Conservation (phyloP, 2,888 invertebrate species). For the Hedychridium roseum region DNA sequence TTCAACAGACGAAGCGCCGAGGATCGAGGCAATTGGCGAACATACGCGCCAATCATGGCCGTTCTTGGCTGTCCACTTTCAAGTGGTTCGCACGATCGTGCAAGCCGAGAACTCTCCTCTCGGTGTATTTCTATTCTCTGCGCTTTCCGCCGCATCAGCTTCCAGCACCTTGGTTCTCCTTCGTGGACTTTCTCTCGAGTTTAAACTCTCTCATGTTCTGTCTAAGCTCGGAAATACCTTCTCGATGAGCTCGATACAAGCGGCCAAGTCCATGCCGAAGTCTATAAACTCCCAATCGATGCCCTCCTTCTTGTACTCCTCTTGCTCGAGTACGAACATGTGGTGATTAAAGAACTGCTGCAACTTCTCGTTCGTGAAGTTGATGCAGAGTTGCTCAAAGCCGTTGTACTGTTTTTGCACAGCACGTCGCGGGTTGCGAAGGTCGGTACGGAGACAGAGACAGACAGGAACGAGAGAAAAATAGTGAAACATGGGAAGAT, state of each 20-base stretch:
- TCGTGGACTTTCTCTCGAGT: background rate
- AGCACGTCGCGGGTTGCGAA: conserved; percentile 4
- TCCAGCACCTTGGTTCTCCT: background rate
- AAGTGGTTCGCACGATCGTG: too few species aligned
- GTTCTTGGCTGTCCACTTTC: background rate
- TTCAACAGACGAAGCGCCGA: too few species aligned
- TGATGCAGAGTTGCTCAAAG: conserved; percentile 98
- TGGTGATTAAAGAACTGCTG: conserved; percentile 99
- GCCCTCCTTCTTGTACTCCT: conserved; percentile 93
- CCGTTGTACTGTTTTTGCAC: conserved; percentile 78
- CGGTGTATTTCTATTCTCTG: too few species aligned
- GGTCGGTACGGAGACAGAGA: conserved; percentile 4
- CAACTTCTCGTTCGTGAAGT: conserved; percentile 97
- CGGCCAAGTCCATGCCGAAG: conserved; percentile 95
- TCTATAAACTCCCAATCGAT: conserved; percentile 97
- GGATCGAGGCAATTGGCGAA: background rate
- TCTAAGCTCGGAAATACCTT: conserved; percentile 73
- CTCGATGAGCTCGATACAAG: conserved; percentile 95
- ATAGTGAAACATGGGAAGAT: conserved; percentile 16
- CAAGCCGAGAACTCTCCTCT: too few species aligned
- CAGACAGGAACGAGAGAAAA: conserved; percentile 8
- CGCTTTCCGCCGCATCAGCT: too few species aligned
- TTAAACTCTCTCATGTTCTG: background rate
- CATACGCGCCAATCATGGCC: too few species aligned
- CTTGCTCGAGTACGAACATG: conserved; percentile 98